Base-by-base conservation (phyloP, 2,888 invertebrate species). In the Tetragonisca angustula region DNA sequence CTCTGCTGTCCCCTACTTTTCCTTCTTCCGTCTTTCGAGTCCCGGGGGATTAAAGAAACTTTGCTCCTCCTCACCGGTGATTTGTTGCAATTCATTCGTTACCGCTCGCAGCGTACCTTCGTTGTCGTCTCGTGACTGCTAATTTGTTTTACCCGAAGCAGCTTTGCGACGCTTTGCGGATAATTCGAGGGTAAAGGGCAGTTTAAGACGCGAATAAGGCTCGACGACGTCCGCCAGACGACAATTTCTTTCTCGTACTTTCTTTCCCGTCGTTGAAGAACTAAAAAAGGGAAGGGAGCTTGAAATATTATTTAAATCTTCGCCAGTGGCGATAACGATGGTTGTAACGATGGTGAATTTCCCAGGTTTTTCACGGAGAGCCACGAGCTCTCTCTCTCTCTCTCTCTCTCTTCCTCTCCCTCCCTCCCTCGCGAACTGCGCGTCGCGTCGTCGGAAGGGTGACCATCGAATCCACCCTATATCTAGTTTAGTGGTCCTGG, bases 401-500 rank as follows among this genome's bases (percentile, higher is more conserved):
- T 50, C 1, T 49, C 15, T 36, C 36, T 36, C 9, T 36, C 36
- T 36, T 9, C 9, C 43, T 43, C 43, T 43, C 43, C 9, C 9
- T 43, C 43, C 9, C 43, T 43, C 43, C 43, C 43, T 24, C 64
- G 62, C 77, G 82, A 79, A 77, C 81, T 76, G 84, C 76, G 81
- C 80, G 73, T 84, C 61, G 52, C 80, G 73, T 84, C 61, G 52
- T 85, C 59, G 72, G 84, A 85, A 89, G 90, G 87, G 91, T 88
- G 84, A 70, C 78, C 86, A 84, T 86, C 78, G 89, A 83, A 84
- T 86, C 84, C 85, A 88, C 90, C 88, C 91, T 87, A 83, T 84
- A 88, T 84, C 88, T 84, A 90, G 90, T 92, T 90, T 90, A 88
- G 88, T 83, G 88, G 88, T 86, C 85, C 87, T 77, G 89, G 87